Percentiles rank a stretch among this genome's conserved stretches.
phyloP scores from a whole-genome alignment of 2,797 vertebrate species.

The Cynodonichthys magdalenae region DNA sequence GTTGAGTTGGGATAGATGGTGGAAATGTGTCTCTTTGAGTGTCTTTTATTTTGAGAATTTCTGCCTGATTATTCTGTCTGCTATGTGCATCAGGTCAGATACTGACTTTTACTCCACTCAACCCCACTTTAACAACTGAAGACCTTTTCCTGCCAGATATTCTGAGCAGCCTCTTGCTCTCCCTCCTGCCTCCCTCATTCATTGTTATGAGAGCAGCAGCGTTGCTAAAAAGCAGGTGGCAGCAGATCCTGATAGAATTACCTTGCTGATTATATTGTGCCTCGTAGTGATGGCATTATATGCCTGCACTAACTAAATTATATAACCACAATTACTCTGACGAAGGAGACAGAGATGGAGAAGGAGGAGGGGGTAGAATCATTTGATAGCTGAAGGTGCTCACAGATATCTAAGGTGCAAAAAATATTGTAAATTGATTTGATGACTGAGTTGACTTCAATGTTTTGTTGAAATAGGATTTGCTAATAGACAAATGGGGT shows the following conservation, averaged over 20 bases:
- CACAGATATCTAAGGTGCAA: constrained; percentile 12
- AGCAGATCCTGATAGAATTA: constrained; percentile 58
- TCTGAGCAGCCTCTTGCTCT: neutral
- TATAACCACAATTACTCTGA: constrained; percentile 45
- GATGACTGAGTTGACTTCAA: too few relatives aligned
- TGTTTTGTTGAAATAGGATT: too few relatives aligned
- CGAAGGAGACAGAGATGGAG: constrained; percentile 12
- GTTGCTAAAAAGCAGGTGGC: constrained; percentile 58
- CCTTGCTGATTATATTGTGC: constrained; percentile 55
- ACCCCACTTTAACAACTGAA: neutral
- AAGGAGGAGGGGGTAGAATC: constrained; percentile 8
- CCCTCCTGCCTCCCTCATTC: constrained; percentile 17
- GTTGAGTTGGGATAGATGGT: too few relatives aligned
- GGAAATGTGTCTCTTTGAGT: too few relatives aligned
- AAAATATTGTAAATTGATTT: constrained; percentile 1
- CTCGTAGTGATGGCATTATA: constrained; percentile 66
- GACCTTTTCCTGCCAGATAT: neutral
- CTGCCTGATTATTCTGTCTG: neutral
- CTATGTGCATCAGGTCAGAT: neutral
- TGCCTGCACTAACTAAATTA: constrained; percentile 57
- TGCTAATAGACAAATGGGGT: too few relatives aligned
- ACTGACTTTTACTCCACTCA: too few relatives aligned
- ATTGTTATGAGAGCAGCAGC: constrained; percentile 33
- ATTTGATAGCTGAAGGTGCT: constrained; percentile 17
- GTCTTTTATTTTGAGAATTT: too few relatives aligned